Evolutionary conservation across 2,797 vertebrate genomes (phyloP).

Genomic region (Mormyrops attenuatus): DNA sequence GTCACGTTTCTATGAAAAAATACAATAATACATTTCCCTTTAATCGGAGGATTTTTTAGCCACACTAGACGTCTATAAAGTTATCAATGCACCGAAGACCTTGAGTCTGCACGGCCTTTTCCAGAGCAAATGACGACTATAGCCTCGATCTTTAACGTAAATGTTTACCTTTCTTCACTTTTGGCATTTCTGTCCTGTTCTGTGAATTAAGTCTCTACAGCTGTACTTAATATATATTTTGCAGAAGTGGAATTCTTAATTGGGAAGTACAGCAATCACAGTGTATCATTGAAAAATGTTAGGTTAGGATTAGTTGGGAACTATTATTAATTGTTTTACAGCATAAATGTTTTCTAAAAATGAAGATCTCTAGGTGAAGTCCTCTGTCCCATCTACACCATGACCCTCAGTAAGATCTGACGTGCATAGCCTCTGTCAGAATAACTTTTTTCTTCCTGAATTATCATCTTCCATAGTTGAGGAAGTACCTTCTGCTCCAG

Average conservation of each 20-base stretch:
- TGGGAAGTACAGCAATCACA: neutral
- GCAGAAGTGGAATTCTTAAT: neutral
- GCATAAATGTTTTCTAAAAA: neutral
- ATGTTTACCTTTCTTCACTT: neutral
- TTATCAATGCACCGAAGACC: neutral
- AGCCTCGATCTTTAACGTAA: neutral
- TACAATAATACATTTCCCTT: neutral
- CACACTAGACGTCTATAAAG: neutral
- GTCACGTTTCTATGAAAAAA: neutral
- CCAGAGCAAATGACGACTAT: neutral
- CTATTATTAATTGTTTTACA: neutral
- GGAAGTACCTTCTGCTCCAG: slow-evolving; percentile 14
- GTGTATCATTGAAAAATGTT: neutral
- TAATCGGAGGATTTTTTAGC: neutral
- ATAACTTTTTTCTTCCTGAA: neutral
- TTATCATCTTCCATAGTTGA: neutral
- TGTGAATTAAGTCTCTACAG: neutral
- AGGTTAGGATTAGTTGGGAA: neutral
- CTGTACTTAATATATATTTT: neutral
- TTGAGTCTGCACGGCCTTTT: neutral
- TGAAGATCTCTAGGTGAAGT: neutral
- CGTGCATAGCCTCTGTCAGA: neutral
- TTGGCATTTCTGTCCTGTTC: neutral
- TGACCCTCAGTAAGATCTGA: neutral
- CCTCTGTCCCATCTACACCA: neutral